phyloP scores from a whole-genome alignment of 1,140 invertebrate genomes.

The Drosophila cardini region DNA sequence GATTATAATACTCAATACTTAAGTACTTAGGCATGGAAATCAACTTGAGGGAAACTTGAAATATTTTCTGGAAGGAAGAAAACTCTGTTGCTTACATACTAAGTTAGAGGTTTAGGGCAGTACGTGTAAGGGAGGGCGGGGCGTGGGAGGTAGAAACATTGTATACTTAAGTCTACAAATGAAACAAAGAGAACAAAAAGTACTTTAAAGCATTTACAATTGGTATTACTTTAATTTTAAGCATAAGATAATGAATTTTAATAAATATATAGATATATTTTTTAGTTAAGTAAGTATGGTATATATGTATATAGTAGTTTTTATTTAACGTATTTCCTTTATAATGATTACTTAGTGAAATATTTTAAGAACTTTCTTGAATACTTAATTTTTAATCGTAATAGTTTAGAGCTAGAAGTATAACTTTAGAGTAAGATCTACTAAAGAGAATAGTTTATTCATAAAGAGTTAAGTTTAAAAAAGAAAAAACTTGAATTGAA shows the following conservation, averaged over 20 bases:
- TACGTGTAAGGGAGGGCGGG: not conserved
- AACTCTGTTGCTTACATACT: slow-evolving; percentile 18
- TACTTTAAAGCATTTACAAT: too few species aligned
- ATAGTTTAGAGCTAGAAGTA: too few species aligned
- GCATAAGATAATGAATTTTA: not conserved
- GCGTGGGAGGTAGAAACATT: not conserved
- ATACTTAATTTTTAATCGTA: too few species aligned
- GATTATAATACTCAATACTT: slow-evolving; percentile 59
- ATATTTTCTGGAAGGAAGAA: not conserved
- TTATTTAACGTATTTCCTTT: too few species aligned
- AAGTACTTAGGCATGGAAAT: slow-evolving; percentile 46
- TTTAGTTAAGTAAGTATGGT: too few species aligned
- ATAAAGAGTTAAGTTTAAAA: too few species aligned
- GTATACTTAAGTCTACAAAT: slow-evolving; percentile 11
- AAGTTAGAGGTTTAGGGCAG: not conserved
- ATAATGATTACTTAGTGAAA: too few species aligned
- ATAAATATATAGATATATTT: not conserved
- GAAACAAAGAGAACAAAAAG: not conserved
- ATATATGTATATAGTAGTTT: too few species aligned
- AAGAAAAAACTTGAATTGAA: too few species aligned
- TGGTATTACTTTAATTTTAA: not conserved
- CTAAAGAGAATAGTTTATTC: too few species aligned
- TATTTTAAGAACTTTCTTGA: too few species aligned
- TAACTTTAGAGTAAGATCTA: too few species aligned
- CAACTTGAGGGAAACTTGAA: slow-evolving; percentile 29